phyloP scores from a whole-genome alignment of 2,113 vertebrate genomes.

The Irena cyanogastra region DNA sequence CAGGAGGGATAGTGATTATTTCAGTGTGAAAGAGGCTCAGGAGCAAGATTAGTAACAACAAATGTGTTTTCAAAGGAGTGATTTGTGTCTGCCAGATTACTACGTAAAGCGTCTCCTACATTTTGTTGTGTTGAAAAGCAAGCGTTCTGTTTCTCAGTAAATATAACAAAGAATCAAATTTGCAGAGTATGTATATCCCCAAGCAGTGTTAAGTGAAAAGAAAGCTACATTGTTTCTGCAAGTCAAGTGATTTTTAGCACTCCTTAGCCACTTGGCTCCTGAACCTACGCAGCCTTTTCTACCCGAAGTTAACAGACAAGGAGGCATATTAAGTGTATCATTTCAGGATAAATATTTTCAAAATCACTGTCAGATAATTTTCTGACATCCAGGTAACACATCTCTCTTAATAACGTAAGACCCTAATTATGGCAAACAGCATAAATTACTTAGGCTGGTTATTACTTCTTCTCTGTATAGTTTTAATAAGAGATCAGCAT shows the following conservation, averaged over 20 bases:
- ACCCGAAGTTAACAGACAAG: background rate
- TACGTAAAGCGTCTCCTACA: rapidly evolving
- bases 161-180: background rate
- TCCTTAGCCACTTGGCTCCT: background rate
- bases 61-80: background rate
- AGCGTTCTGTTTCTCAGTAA: background rate
- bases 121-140: background rate
- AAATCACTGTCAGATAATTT: background rate
- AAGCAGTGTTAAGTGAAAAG: background rate
- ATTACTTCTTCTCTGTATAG: background rate
- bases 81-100: background rate
- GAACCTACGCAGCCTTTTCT: background rate
- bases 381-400: background rate
- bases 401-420: background rate
- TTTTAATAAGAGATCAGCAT: background rate
- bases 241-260: slow-evolving; percentile 14
- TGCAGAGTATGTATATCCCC: background rate
- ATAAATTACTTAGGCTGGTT: background rate
- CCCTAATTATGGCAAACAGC: background rate
- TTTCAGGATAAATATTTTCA: slow-evolving; percentile 1
- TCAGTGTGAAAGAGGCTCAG: background rate
- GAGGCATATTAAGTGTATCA: background rate
- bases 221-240: slow-evolving; percentile 39
- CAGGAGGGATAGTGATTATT: background rate
- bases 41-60: background rate